Percentiles rank a stretch among this genome's conserved stretches.
phyloP scores from a whole-genome alignment of 2,113 vertebrate genomes.

The Saccopteryx leptura region DNA sequence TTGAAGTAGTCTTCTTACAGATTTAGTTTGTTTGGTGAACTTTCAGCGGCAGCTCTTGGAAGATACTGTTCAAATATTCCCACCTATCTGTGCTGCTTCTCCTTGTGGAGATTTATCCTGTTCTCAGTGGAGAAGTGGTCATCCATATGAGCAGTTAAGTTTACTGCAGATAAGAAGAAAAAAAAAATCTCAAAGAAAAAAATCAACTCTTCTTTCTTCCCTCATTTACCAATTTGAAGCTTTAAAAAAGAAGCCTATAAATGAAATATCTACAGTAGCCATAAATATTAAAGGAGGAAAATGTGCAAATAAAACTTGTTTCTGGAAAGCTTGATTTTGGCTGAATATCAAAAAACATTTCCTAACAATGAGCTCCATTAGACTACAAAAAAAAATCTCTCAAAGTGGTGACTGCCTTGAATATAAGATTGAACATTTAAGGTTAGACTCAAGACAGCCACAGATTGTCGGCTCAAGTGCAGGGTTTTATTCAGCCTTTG shows the following conservation, averaged over 20 bases:
- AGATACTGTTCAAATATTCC: slow-evolving; percentile 75
- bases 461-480: slow-evolving; percentile 31
- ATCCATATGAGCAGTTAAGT: slow-evolving; percentile 72
- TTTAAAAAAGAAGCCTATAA: slow-evolving; percentile 78
- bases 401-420: slow-evolving; percentile 73
- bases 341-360: slow-evolving; percentile 84
- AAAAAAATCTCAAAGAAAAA: slow-evolving; percentile 74
- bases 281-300: slow-evolving; percentile 83
- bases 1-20: slow-evolving; percentile 83
- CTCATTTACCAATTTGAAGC: slow-evolving; percentile 45
- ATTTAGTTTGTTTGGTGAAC: slow-evolving; percentile 79
- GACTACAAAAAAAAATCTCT: slow-evolving; percentile 78
- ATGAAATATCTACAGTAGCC: slow-evolving; percentile 78
- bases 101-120: slow-evolving; percentile 55
- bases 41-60: slow-evolving; percentile 65
- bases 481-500: background rate
- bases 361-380: slow-evolving; percentile 86
- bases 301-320: slow-evolving; percentile 84
- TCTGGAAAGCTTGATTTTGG: slow-evolving; percentile 86
- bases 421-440: slow-evolving; percentile 72
- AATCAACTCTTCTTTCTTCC: slow-evolving; percentile 43
- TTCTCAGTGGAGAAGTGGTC: slow-evolving; percentile 64
- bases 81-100: slow-evolving; percentile 72
- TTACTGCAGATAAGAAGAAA: slow-evolving; percentile 59
- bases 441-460: slow-evolving; percentile 64